Evolutionary conservation across 2,797 vertebrate genomes (phyloP), one percentile per base, ranked within the genome.

Genomic region (Otolemur crassicaudatus): DNA sequence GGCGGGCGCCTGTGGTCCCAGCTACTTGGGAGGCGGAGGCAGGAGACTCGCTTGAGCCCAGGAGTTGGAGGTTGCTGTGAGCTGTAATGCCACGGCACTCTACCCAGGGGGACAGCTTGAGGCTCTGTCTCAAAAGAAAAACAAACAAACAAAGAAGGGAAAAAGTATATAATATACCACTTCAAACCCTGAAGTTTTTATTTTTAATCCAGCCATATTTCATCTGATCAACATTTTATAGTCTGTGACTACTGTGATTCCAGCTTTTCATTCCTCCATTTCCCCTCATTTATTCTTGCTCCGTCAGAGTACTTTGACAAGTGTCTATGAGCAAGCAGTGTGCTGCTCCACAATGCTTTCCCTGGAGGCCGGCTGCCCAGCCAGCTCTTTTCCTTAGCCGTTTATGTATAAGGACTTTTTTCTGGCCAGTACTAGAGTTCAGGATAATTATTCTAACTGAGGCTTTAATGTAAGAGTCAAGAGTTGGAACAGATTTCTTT

Each of bases 391-490:
- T 81, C 63, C 80, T 72, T 83, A 88, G 23, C 60, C 67, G 90
- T 95, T 34, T 58, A 81, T 94, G 80, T 82, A 91, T 72, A 94
- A 63, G 40, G 58, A 87, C 5, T 63, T 63, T 83, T 97, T 83
- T 90, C 97, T 97, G 81, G n/a, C 80, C 69, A 87, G 12, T 85
- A 63, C 60, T 90, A n/a, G 40, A 94, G 94, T 94, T 69, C 13
- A 90, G 97, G 90, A 89, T 20, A 87, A 70, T 67, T 94, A 81
- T 43, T 97, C 12, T 73, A 70, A 43, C 87, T 61, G 34, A 94
- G 40, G 17, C 63, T 96, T 97, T 93, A 93, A 91, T 90, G 91
- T 94, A 95, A 91, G 65, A 94, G 85, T 96, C 73, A 85, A 69
- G 3, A 94, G 75, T 83, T 97, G 95, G 91, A 96, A 91, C 76